Evolutionary conservation across 2,888 invertebrate genomes (phyloP), one percentile per base, ranked within the genome.

Genomic region (Apomyelois bistriatella): DNA sequence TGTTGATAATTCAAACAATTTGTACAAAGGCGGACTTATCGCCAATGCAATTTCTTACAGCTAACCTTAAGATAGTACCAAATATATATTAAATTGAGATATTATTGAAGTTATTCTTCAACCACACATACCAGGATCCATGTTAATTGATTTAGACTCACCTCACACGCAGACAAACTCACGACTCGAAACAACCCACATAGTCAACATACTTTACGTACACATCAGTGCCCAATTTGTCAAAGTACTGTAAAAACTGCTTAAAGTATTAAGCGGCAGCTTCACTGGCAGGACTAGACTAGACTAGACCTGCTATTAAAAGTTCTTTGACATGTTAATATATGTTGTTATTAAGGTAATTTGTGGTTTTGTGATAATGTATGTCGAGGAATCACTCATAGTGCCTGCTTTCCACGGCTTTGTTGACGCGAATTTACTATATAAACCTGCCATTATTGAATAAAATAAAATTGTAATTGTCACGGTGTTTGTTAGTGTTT

Each of bases 141-240:
- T n/a, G n/a, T 58, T 55, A 59, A 60, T 61, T 61, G 58, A 58
- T 58, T 47, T 55, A 52, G 42, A 52, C 48, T 47, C 53, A n/a
- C 43, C 41, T 53, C 53, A 50, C 53, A 53, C 52, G 55, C 38
- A 43, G 40, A 22, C n/a, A n/a, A n/a, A n/a, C n/a, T n/a, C n/a
- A n/a, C 22, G 22, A 22, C 22, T 22, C 22, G 22, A 32, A 17
- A 55, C 57, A 41, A 53, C 52, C 53, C 51, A 56, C 53, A 51
- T 52, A 48, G 40, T 42, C 28, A 53, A 35, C 38, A 22, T 35
- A 48, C 66, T 76, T 76, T 76, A 77, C 77, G 65, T 64, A 53
- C 48, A 46, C 74, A 74, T 74, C 66, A 74, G 61, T 58, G 65
- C 68, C 70, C 56, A 62, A 64, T 64, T 58, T 65, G 62, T 70